Evolutionary conservation across 2,888 invertebrate genomes (phyloP), one percentile per base, ranked within the genome.

Genomic region (Cryptophagus acutangulus): DNA sequence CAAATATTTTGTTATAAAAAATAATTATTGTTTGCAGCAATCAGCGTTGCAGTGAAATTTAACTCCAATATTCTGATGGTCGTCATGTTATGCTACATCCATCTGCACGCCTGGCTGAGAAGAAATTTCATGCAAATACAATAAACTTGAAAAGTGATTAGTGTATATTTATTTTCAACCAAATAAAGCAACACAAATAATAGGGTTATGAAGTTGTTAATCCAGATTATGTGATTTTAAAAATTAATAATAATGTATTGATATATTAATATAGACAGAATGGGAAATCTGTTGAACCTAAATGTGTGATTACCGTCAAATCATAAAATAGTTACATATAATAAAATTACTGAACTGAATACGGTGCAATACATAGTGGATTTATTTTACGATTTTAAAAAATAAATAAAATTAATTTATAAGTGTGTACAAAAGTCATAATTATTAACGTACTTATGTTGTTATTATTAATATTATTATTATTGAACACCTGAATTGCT

Each of bases 301-400:
- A n/a, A 38, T 30, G 45, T 43, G 48, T 51, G 47, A 46, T 43
- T 39, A n/a, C n/a, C n/a, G n/a, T n/a, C n/a, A n/a, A n/a, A n/a
- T n/a, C n/a, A n/a, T n/a, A n/a, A n/a, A n/a, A n/a, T n/a, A n/a
- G n/a, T n/a, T n/a, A n/a, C n/a, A n/a, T n/a, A n/a, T n/a, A n/a
- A n/a, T n/a, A n/a, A n/a, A n/a, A n/a, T n/a, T n/a, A n/a, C n/a
- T n/a, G n/a, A n/a, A n/a, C n/a, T n/a, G n/a, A n/a, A n/a, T n/a
- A n/a, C n/a, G 31, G 51, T 47, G 55, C 55, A 55, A 55, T 55
- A 55, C 54, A 46, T 54, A 49, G 51, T 52, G 54, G 53, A 51
- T 53, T n/a, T 12, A 2, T 20, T 36, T 24, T 34, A n/a, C 2
- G 14, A 15, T 14, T n/a, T 9, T 10, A 15, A 10, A 33, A 15